phyloP scores from a whole-genome alignment of 2,797 vertebrate genomes.

The Harpagifer antarcticus region DNA sequence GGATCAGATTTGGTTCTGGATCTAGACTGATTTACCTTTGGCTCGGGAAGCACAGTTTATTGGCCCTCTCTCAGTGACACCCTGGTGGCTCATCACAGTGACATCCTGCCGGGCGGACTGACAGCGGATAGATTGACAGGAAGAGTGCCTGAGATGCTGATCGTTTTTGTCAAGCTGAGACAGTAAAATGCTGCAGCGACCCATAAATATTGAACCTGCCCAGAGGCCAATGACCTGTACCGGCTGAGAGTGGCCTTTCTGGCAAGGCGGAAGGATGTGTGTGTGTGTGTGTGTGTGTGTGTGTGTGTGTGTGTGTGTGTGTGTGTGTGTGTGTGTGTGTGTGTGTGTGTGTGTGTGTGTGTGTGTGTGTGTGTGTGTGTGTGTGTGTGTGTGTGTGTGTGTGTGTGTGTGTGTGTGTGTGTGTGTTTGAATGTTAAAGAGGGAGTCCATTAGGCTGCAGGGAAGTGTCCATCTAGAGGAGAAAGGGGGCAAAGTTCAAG shows the following conservation, averaged over 20 bases:
- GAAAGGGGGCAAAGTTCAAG: conserved; percentile 40
- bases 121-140: conserved; percentile 62
- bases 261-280: conserved; percentile 23
- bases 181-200: conserved; percentile 61
- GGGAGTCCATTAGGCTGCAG: conserved; percentile 43
- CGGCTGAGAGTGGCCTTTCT: conserved; percentile 50
- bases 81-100: conserved; percentile 43
- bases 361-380: conserved; percentile 25
- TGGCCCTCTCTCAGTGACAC: conserved; percentile 39
- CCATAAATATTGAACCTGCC: conserved; percentile 81
- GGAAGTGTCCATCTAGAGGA: conserved; percentile 5
- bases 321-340: no score
- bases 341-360: conserved; percentile 8
- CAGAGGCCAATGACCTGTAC: conserved; percentile 65
- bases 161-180: conserved; percentile 74
- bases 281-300: conserved; percentile 31
- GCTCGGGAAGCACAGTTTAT: conserved; percentile 28
- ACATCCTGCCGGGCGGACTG: conserved; percentile 45
- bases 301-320: neutral
- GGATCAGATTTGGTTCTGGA: conserved; percentile 1
- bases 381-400: conserved; percentile 3
- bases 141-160: conserved; percentile 68
- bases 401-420: conserved; percentile 33
- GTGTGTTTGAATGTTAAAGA: neutral
- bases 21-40: conserved; percentile 23